These are phyloP conservation scores for Cataglyphis livida DNA, from an alignment of 2,888 invertebrate species.

Conservation along the genomic window DNA sequence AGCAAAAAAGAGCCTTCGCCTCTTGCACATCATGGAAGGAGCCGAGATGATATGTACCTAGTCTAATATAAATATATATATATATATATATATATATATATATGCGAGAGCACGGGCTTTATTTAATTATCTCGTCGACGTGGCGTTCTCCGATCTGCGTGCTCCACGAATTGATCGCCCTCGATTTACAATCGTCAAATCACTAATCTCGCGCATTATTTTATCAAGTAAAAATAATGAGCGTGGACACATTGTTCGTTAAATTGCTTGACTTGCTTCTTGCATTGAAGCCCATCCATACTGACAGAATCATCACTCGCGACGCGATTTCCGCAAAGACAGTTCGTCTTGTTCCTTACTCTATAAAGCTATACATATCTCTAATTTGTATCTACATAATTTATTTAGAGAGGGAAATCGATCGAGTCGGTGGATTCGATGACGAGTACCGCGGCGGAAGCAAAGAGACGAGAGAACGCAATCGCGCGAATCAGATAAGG, in stretches of 20 bases:
- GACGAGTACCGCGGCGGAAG: conserved; percentile 12
- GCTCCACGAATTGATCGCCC: conserved; percentile 7
- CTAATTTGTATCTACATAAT: conserved; percentile 26
- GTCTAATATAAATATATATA: conserved; percentile 71
- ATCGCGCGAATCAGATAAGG: conserved; percentile 11
- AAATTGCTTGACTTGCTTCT: not conserved
- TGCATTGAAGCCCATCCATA: not conserved
- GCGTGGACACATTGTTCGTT: not conserved
- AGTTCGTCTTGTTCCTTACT: not conserved
- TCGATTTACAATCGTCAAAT: not conserved
- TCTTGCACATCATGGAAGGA: conserved; percentile 73
- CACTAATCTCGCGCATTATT: not conserved
- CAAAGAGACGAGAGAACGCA: conserved; percentile 34
- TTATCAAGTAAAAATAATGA: conserved; percentile 2
- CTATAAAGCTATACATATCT: not conserved
- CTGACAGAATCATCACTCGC: conserved; percentile 16
- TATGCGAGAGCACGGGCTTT: conserved; percentile 26
- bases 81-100: conserved; percentile 58
- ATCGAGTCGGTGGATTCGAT: conserved; percentile 8
- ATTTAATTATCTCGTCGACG: conserved; percentile 23
- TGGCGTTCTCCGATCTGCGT: conserved; percentile 21
- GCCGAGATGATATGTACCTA: conserved; percentile 83
- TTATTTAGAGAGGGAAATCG: conserved; percentile 18
- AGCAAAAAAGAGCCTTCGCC: conserved; percentile 35
- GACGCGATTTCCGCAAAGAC: not conserved